Evolutionary conservation across 2,888 invertebrate genomes (phyloP).

Genomic region (Pseudococcus longispinus): DNA sequence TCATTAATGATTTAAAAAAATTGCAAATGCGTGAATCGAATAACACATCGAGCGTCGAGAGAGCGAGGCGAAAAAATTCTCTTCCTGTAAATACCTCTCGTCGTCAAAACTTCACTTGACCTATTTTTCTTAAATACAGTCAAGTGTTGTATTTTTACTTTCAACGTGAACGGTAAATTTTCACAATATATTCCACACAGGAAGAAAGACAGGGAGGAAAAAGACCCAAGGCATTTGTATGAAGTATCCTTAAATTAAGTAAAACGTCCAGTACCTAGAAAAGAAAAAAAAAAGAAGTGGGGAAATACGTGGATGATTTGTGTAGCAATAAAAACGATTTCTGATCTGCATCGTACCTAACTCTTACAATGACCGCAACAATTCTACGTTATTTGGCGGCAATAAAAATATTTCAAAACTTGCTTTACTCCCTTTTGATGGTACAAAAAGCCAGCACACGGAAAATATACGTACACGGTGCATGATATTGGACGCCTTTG

Average conservation of each 20-base stretch:
- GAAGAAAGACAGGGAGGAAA: neutral
- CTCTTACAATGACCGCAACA: neutral
- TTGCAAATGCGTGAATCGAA: conserved; percentile 20
- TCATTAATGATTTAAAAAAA: conserved; percentile 40
- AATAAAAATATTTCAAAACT: conserved; percentile 15
- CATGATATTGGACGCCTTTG: neutral
- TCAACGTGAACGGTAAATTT: neutral
- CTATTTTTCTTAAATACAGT: conserved; percentile 20
- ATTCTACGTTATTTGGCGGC: neutral
- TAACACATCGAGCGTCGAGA: neutral
- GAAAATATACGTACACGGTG: neutral
- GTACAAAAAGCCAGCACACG: neutral
- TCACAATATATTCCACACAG: neutral
- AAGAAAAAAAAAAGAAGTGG: neutral
- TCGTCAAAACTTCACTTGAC: neutral
- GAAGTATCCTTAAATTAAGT: neutral
- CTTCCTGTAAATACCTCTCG: neutral
- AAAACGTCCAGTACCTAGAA: neutral
- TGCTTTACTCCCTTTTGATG: neutral
- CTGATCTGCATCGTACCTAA: neutral
- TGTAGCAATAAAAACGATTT: neutral
- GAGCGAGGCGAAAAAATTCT: neutral
- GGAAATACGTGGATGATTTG: neutral
- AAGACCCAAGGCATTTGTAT: neutral
- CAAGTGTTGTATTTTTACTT: conserved; percentile 8